Base-by-base conservation (phyloP, 2,888 invertebrate genomes). In the Drosophila nr. perissopoda region DNA sequence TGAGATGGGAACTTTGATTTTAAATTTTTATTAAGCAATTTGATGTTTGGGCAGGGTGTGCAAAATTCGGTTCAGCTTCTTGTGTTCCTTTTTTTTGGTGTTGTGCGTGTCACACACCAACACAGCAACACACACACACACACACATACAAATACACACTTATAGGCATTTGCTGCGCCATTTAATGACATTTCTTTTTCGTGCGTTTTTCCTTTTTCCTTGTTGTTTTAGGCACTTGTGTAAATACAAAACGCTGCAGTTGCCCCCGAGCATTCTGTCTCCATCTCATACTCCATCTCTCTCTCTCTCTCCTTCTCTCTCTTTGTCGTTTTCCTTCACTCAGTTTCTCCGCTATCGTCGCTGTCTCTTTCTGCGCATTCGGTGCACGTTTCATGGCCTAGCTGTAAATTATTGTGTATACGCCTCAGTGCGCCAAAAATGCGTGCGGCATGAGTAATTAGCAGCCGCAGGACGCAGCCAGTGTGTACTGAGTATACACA, bases 381-480 rank as follows among this genome's bases (percentile, higher is more conserved):
- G 80, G 76, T 89, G 90, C 90, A 90, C 88, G 88, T 87, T 78
- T 73, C 36, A 66, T 38, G 68, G 74, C 64, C 73, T 56, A 57
- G 77, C 70, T 78, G 82, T 82, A 88, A 89, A 83, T 83, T 80
- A 90, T 88, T 89, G 89, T 90, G 89, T 89, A 89, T 90, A 88
- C 91, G 91, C 89, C 88, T 87, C 85, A 89, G 83, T 89, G 87
- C 88, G 81, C 72, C 81, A 82, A 78, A 81, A 82, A 88, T 85
- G 85, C 88, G 85, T 86, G 73, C 88, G 81, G 84, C 86, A 86
- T 87, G 81, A 86, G 86, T 86, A 86, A 86, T 86, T 86, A 86
- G 86, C 85, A 82, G 75, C 75, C 59, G 38, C 64, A 69, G 58
- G 40, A 42, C 56, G 29, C 29, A 60, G 56, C 33, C 29, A 21